Conservation (phyloP, 1,140 invertebrate species). For the Coptotermes formosanus region DNA sequence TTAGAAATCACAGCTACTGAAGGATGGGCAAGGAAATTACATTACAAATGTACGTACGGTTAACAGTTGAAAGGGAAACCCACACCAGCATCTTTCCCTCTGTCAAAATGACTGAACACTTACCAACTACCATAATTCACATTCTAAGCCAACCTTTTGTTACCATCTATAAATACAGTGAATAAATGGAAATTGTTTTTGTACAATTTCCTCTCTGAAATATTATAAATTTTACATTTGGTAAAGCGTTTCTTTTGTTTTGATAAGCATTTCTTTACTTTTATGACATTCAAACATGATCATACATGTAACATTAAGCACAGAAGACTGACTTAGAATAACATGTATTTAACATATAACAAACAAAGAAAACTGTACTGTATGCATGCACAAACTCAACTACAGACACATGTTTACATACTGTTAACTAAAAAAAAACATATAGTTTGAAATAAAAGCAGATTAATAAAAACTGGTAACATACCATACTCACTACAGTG, state of each 20-base stretch:
- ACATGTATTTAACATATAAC: neutral
- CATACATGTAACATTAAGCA: neutral
- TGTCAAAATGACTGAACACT: conserved; percentile 3
- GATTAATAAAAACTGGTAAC: neutral
- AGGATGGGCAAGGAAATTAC: neutral
- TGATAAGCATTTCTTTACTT: too few species aligned
- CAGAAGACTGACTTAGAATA: neutral
- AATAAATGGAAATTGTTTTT: too few species aligned
- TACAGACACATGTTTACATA: neutral
- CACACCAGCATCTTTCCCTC: neutral
- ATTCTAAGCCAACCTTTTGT: conserved; percentile 3
- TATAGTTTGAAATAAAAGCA: neutral
- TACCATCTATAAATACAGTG: neutral
- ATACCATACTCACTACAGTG: neutral
- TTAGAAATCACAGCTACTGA: neutral
- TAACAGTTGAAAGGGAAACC: conserved; percentile 20
- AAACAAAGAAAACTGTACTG: neutral
- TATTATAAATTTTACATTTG: too few species aligned
- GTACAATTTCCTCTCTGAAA: too few species aligned
- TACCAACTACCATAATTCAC: neutral
- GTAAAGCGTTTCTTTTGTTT: too few species aligned
- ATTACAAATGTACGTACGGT: conserved; percentile 23
- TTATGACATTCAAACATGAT: too few species aligned
- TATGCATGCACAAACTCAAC: neutral
- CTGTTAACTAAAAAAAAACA: neutral